Conservation (phyloP, 2,797 vertebrate species). For the Zalophus californianus region DNA sequence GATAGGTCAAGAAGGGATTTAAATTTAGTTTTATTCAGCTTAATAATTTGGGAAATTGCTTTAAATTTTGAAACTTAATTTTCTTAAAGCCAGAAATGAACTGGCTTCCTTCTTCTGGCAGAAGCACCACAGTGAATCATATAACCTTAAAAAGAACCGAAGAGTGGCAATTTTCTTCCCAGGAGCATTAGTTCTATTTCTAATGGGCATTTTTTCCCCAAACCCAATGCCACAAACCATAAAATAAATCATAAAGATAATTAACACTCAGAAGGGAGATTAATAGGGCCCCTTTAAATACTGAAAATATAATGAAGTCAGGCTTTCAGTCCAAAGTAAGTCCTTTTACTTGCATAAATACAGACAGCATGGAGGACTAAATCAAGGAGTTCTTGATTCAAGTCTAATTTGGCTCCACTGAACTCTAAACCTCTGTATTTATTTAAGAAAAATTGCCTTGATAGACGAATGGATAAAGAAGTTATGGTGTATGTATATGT, state of each 20-base stretch:
- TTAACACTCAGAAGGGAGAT: neutral
- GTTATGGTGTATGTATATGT: neutral
- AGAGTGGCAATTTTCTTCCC: neutral
- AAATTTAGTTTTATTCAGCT: slow-evolving; percentile 44
- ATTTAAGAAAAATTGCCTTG: neutral
- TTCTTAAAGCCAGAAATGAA: neutral
- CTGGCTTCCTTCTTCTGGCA: neutral
- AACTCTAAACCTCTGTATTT: neutral
- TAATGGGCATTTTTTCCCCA: neutral
- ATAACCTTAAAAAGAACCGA: neutral
- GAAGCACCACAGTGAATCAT: neutral
- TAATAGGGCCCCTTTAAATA: neutral
- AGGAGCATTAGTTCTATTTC: neutral
- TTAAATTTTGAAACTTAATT: neutral
- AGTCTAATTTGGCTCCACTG: neutral
- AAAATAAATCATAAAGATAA: neutral
- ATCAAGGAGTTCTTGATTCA: neutral
- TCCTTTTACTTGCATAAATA: neutral
- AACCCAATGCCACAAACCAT: neutral
- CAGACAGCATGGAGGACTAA: neutral
- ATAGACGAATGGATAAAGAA: neutral
- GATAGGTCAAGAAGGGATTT: neutral
- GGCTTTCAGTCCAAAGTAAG: neutral
- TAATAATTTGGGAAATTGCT: neutral
- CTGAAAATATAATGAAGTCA: neutral